Evolutionary conservation across 2,113 vertebrate species (phyloP), one percentile per base, ranked within the genome.

Genomic region (Phoenicopterus ruber): DNA sequence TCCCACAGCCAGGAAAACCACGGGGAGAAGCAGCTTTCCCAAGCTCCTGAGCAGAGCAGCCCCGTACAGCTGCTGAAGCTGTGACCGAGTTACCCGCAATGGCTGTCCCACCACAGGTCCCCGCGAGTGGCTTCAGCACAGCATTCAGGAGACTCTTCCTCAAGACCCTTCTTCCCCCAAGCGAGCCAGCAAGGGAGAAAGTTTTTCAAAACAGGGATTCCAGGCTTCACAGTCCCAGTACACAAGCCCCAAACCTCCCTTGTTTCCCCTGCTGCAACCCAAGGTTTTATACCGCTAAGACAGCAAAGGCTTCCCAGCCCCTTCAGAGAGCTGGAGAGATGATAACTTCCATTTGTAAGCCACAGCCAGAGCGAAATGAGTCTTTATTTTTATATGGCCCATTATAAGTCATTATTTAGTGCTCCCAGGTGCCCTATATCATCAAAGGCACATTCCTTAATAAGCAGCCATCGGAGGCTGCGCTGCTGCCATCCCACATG

Each of bases 331-430:
- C 47, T 3, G 5, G 24, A 79, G 90, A 91, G 81, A 92, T 95
- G 67, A 82, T 82, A 84, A 80, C 84, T 97, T 88, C 76, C 69
- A 93, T 80, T 96, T 79, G 94, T 94, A 95, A 96, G 87, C 89
- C 57, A 86, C 26, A 28, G 90, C 8, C 92, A 97, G 90, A 85
- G 76, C 55, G 90, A 92, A 98, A 95, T 59, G 83, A 95, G 84
- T 28, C 66, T 71, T 65, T 66, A 76, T 74, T 96, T 96, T 57
- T 61, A 93, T 73, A 79, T 28, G 36, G 38, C 40, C 63, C 62
- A 20, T 52, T 95, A 15, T 63, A 83, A 72, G 61, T 66, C 63
- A 70, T 94, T 85, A 71, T 92, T 96, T 97, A 97, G 88, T 86
- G 70, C 40, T 82, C 79, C 67, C 62, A 78, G 73, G 89, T 95